A percentile compares a stretch with the other conserved stretches of the same genome.
Evolutionary conservation across 2,113 vertebrate genomes (phyloP).

Genomic region (Deroptyus accipitrinus): DNA sequence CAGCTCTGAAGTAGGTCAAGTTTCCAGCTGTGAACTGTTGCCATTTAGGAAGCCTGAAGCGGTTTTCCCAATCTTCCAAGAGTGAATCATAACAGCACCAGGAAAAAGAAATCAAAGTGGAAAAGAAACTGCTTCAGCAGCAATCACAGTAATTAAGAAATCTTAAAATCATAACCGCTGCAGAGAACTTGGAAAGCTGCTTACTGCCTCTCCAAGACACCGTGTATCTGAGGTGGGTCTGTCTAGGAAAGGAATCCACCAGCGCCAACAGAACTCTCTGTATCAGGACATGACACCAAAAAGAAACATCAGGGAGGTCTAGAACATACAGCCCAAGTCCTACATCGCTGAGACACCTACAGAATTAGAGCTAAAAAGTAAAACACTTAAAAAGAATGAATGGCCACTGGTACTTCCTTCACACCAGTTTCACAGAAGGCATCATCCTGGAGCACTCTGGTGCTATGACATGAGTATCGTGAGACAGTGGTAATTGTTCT

Average conservation of each 20-base stretch:
- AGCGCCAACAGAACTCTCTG: background rate
- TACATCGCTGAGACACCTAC: background rate
- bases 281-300: accelerated
- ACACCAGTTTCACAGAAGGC: background rate
- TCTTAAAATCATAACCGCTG: background rate
- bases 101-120: background rate
- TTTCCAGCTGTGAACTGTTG: background rate
- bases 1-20: conserved; percentile 12
- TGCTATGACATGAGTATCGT: accelerated
- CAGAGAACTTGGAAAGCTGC: background rate
- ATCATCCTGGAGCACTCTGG: background rate
- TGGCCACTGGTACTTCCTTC: background rate
- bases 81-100: conserved; percentile 28
- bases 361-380: background rate
- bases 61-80: background rate
- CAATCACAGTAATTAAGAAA: background rate
- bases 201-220: background rate
- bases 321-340: background rate
- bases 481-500: background rate
- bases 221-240: accelerated
- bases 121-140: background rate
- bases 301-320: background rate
- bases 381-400: background rate
- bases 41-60: background rate
- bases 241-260: background rate